These are phyloP conservation scores for Catalaphyllia jardinei DNA, from an alignment of 64 coral and sea anemone species.

Conservation along the genomic window DNA sequence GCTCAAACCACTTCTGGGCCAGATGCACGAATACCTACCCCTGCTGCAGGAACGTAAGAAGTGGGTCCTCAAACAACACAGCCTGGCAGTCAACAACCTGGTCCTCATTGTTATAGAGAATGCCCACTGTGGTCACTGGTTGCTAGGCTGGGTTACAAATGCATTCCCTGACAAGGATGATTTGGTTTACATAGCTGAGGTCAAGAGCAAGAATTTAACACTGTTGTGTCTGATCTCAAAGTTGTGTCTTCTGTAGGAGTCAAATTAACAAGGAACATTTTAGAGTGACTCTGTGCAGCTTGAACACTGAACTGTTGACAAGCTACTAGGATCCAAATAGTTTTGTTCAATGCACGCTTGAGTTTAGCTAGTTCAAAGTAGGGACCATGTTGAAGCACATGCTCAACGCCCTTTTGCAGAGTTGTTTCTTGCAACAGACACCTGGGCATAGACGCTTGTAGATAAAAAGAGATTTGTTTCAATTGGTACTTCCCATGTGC, in stretches of 20 bases:
- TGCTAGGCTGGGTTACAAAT: slow-evolving; percentile 38
- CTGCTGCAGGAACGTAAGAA: slow-evolving; percentile 28
- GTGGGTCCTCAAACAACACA: slow-evolving; percentile 1
- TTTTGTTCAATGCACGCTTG: neutral
- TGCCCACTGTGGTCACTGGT: too few species aligned
- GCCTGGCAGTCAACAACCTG: slow-evolving; percentile 23
- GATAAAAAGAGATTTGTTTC: neutral
- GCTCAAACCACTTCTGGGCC: slow-evolving; percentile 27
- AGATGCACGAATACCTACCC: neutral
- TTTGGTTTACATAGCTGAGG: slow-evolving; percentile 31
- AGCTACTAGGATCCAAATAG: slow-evolving; percentile 1
- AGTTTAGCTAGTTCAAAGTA: neutral
- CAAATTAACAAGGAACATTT: slow-evolving; percentile 3
- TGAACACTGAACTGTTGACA: neutral
- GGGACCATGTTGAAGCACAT: neutral
- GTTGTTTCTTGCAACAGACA: neutral
- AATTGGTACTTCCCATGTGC: neutral
- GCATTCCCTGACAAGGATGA: slow-evolving; percentile 35
- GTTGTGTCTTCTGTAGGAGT: slow-evolving; percentile 55
- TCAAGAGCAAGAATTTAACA: slow-evolving; percentile 33
- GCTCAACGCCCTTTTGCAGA: neutral
- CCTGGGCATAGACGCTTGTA: neutral
- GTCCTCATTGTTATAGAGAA: slow-evolving; percentile 21
- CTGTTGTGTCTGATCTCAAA: slow-evolving; percentile 40
- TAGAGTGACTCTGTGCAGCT: neutral